Evolutionary conservation across 1,140 invertebrate genomes (phyloP), one percentile per base, ranked within the genome.

Genomic region (Chrysoperla carnea): DNA sequence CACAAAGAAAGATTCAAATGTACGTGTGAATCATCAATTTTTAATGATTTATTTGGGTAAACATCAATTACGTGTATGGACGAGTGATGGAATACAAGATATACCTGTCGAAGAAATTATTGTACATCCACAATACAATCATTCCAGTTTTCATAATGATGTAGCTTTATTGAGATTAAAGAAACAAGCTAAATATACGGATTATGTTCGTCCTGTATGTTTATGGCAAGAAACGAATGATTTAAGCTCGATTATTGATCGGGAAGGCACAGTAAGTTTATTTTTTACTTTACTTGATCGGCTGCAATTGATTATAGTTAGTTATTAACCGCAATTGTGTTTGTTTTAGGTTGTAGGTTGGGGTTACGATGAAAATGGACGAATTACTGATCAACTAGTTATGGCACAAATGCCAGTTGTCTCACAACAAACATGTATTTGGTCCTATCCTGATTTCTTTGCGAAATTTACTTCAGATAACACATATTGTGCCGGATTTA

Each of bases 401-500:
- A 48, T 59, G 43, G 46, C 51, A 0, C 12, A 52, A 31, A 55
- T 62, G 54, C 58, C 59, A 0, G 49, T 64, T 0, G 52, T 58
- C 3, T 47, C 52, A 5, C 52, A 52, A 6, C 40, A 45, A 3
- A 52, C 47, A 6, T 64, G 62, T 38, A 51, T 62, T 7, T 55
- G 48, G 35, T 59, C 55, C 2, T 52, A 62, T 31, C 50, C 52
- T 8, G 51, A 42, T 45, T 75, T 57, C 49, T 67, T 68, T 38
- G 54, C 56, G 0, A 58, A 62, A 36, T 67, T 71, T 49, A 72
- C 70, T 0, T 72, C 67, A 0, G 64, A 71, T 12, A 68, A 64
- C 15, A 75, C 70, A 0, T 75, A 68, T 46, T 81, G 77, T 53
- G 76, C 76, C 15, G 76, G 76, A 33, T 33, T 33, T 6, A 33